Evolutionary conservation across 2,888 invertebrate species (phyloP).

Genomic region (Siphonodentalium dalli): DNA sequence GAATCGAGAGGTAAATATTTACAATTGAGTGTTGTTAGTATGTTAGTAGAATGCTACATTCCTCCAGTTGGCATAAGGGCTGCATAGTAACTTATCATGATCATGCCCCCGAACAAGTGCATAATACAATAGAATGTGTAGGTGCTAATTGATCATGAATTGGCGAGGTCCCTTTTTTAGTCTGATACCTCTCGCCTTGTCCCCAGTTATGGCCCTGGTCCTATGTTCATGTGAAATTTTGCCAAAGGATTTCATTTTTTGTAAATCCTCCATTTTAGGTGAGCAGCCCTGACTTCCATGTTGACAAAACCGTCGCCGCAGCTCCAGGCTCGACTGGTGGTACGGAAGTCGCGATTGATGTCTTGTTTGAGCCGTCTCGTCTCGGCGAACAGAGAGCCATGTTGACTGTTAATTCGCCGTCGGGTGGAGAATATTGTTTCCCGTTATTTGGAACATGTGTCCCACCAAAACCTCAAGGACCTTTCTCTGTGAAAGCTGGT

Average conservation of each 20-base stretch:
- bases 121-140: no score
- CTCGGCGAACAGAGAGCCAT: slow-evolving; percentile 60
- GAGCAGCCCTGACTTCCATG: slow-evolving; percentile 63
- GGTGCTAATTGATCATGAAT: no score
- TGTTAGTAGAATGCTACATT: no score
- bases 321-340: slow-evolving; percentile 63
- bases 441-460: slow-evolving; percentile 67
- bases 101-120: no score
- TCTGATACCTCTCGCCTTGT: no score
- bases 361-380: slow-evolving; percentile 64
- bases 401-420: slow-evolving; percentile 54
- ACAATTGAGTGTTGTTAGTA: no score
- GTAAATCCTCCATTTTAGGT: slow-evolving; percentile 51
- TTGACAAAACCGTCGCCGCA: slow-evolving; percentile 63
- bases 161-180: no score
- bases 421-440: slow-evolving; percentile 64
- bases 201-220: background rate
- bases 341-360: slow-evolving; percentile 62
- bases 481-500: slow-evolving; percentile 65
- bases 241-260: background rate
- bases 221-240: background rate
- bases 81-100: no score
- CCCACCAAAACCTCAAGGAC: slow-evolving; percentile 69
- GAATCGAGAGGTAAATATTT: no score
- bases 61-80: no score